Evolutionary conservation across 92 coral and sea anemone species (phyloP).

Genomic region (Heteractis magnifica): DNA sequence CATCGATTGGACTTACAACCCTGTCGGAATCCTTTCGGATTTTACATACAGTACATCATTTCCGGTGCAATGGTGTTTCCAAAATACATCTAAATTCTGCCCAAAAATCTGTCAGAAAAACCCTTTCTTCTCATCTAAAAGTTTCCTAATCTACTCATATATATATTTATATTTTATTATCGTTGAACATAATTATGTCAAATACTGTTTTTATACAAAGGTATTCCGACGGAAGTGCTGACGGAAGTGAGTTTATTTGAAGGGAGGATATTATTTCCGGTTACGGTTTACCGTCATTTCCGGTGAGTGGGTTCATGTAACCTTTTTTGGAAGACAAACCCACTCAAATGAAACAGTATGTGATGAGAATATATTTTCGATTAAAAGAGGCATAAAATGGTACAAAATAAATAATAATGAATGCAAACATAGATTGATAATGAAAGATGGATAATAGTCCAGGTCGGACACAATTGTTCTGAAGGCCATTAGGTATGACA

Average conservation of each 20-base stretch:
- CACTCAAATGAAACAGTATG: not conserved
- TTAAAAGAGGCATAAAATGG: not conserved
- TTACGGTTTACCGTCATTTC: not conserved
- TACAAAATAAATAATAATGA: not conserved
- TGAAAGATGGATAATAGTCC: not conserved
- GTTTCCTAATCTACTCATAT: not conserved
- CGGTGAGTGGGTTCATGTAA: not conserved
- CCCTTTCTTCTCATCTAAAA: not conserved
- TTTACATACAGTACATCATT: constrained; percentile 27
- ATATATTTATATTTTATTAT: not conserved
- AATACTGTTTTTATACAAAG: not conserved
- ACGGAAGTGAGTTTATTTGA: constrained; percentile 19
- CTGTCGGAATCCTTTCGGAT: constrained; percentile 28
- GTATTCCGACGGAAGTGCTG: not conserved
- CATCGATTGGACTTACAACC: constrained; percentile 18
- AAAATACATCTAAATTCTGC: not conserved
- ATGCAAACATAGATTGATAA: not conserved
- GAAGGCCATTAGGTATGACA: not conserved
- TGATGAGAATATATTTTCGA: not conserved
- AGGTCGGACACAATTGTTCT: not conserved
- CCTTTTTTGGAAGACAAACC: constrained; percentile 3
- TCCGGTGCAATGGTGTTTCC: constrained; percentile 8
- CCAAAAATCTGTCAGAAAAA: not conserved
- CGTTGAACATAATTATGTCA: not conserved
- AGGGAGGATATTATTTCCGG: constrained; percentile 32